Evolutionary conservation across 2,797 vertebrate species (phyloP).

Genomic region (Schizopygopsis malacanthus): DNA sequence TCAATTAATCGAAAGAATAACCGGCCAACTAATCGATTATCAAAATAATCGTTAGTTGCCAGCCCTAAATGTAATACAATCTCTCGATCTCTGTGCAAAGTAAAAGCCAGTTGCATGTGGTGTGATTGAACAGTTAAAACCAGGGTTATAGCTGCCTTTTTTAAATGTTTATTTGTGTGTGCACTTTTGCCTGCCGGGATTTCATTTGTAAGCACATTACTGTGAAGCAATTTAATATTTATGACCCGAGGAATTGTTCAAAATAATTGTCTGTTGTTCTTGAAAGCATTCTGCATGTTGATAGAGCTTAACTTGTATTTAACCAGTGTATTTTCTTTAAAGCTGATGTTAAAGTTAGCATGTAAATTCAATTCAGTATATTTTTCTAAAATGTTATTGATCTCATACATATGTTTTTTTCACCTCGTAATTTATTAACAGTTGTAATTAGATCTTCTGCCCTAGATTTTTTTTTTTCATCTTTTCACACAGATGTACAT

Average conservation of each 20-base stretch:
- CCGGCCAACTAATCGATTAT: too few species aligned
- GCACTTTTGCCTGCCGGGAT: neutral
- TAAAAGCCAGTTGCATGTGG: neutral
- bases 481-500: neutral
- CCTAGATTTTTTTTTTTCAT: too few species aligned
- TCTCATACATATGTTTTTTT: neutral
- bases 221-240: neutral
- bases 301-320: neutral
- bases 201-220: conserved; percentile 1
- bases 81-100: neutral
- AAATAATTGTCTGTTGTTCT: neutral
- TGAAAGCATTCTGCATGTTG: neutral
- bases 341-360: neutral
- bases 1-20: too few species aligned
- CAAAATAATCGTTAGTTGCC: too few species aligned
- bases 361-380: neutral
- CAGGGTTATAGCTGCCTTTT: neutral
- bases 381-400: neutral
- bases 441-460: neutral
- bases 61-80: neutral
- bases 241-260: neutral
- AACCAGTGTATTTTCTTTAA: neutral
- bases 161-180: neutral
- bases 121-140: neutral
- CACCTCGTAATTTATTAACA: neutral